phyloP scores from a whole-genome alignment of 2,113 vertebrate genomes.

The Bothrops jararaca region DNA sequence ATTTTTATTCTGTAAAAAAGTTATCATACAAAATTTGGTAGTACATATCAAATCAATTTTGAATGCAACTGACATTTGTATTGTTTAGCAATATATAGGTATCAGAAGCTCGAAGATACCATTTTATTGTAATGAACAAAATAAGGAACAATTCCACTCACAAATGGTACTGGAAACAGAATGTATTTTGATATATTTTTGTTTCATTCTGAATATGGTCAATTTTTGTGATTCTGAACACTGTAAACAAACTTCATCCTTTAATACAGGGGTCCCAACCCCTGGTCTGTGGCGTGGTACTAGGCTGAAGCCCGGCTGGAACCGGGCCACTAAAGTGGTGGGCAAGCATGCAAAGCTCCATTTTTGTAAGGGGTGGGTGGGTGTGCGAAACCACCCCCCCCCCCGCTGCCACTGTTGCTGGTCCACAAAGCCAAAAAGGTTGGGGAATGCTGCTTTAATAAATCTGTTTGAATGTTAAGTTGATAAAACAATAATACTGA shows the following conservation, averaged over 20 bases:
- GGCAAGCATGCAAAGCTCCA: too few species aligned
- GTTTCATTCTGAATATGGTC: not conserved
- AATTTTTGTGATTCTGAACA: not conserved
- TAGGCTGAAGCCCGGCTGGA: too few species aligned
- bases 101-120: conserved; percentile 99
- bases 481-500: not conserved
- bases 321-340: too few species aligned
- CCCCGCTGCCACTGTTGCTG: too few species aligned
- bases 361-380: too few species aligned
- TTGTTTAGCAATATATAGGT: conserved; percentile 83
- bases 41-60: not conserved
- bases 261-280: not conserved
- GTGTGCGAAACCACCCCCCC: too few species aligned
- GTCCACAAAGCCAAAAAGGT: too few species aligned
- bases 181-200: conserved; percentile 65
- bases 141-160: conserved; percentile 94
- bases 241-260: not conserved
- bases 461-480: not conserved
- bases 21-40: not conserved
- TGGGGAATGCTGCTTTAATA: too few species aligned
- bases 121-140: conserved; percentile 96
- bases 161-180: conserved; percentile 98
- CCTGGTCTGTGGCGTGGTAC: too few species aligned
- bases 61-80: conserved; percentile 12
- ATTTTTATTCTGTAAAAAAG: not conserved